Percentiles rank a stretch among this genome's conserved stretches.
Conservation (phyloP, 1,140 invertebrate species). For the Hirudo medicinalis region DNA sequence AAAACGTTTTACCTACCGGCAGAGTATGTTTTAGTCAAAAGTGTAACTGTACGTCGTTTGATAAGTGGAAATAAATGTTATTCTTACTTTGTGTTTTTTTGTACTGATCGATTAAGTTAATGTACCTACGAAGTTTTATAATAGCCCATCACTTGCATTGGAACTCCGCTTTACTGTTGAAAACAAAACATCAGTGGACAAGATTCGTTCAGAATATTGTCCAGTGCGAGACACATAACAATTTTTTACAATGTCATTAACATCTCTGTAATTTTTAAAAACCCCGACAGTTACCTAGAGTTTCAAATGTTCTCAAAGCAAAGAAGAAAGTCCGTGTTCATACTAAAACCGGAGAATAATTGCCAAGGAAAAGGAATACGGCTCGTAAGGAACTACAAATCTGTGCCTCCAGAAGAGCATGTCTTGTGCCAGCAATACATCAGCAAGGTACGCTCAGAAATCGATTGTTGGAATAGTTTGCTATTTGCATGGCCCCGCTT, state of each 20-base stretch:
- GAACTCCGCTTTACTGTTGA: no score
- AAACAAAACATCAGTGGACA: no score
- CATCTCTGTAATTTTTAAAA: background rate
- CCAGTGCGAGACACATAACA: no score
- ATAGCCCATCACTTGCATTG: no score
- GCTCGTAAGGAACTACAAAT: conserved; percentile 57
- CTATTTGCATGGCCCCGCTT: no score
- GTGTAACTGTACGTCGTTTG: no score
- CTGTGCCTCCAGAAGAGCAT: conserved; percentile 55
- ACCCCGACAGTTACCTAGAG: conserved; percentile 22
- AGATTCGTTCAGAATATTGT: no score
- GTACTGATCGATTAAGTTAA: no score
- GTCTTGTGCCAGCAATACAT: conserved; percentile 65
- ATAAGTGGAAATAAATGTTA: no score
- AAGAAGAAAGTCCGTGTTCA: conserved; percentile 55
- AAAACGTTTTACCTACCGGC: conserved; percentile 82
- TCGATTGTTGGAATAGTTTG: background rate
- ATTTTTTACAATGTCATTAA: background rate
- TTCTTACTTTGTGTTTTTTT: no score
- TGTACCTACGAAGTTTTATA: no score
- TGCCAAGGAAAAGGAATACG: conserved; percentile 66
- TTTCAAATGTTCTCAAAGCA: conserved; percentile 22
- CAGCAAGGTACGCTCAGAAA: conserved; percentile 38
- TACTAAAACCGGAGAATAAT: conserved; percentile 66
- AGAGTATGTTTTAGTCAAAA: conserved; percentile 50